Conservation (phyloP, 1,140 invertebrate genomes). For the Diabrotica virgifera region DNA sequence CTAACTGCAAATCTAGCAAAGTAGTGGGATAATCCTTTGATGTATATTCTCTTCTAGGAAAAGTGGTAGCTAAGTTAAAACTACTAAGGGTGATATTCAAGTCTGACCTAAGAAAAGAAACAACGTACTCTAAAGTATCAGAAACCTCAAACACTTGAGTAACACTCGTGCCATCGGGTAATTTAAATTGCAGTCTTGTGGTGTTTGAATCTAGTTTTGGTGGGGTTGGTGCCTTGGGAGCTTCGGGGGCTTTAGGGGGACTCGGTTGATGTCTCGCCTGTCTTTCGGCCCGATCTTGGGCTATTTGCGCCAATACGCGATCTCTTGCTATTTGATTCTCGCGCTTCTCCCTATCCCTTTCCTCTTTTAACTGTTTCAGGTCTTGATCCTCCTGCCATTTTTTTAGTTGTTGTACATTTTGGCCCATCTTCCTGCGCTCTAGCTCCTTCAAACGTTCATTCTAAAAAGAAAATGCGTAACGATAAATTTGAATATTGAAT, state of each 20-base stretch:
- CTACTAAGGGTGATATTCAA: constrained; percentile 52
- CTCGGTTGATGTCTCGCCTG: constrained; percentile 41
- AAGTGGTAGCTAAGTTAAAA: constrained; percentile 73
- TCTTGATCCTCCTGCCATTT: constrained; percentile 71
- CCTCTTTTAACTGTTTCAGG: constrained; percentile 64
- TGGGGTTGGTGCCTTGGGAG: not conserved
- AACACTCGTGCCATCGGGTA: constrained; percentile 67
- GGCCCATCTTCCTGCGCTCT: constrained; percentile 67
- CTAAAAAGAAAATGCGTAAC: constrained; percentile 31
- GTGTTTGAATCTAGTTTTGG: constrained; percentile 25
- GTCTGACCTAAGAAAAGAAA: constrained; percentile 44
- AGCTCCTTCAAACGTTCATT: constrained; percentile 64
- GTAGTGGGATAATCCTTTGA: constrained; percentile 58
- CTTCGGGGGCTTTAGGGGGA: constrained; percentile 22
- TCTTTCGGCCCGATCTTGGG: constrained; percentile 66
- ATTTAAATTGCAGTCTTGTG: constrained; percentile 76
- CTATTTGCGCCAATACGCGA: constrained; percentile 70
- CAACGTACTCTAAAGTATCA: constrained; percentile 47
- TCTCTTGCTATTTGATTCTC: constrained; percentile 66
- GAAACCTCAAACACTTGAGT: constrained; percentile 47
- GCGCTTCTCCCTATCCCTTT: constrained; percentile 67
- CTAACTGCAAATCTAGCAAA: constrained; percentile 67
- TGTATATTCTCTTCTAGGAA: constrained; percentile 72
- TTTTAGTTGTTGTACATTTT: constrained; percentile 67
- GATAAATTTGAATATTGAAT: not conserved